A percentile compares a stretch with the other conserved stretches of the same genome.
phyloP scores from a whole-genome alignment of 2,888 invertebrate genomes.

The Reticulitermes lucifugus region DNA sequence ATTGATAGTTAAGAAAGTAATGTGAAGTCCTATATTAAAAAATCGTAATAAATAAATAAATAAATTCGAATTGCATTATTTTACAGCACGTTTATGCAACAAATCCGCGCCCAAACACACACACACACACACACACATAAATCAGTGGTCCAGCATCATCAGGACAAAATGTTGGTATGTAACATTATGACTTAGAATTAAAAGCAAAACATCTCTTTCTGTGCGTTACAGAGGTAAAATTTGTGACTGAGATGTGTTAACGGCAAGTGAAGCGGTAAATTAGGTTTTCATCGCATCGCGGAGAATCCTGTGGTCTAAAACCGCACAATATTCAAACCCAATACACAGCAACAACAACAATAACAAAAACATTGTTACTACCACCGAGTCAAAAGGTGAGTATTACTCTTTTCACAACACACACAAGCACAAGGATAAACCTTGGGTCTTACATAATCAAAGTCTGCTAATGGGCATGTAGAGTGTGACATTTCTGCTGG shows the following conservation, averaged over 20 bases:
- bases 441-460: neutral
- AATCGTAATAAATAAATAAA: too few species aligned
- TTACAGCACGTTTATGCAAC: too few species aligned
- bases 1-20: too few species aligned
- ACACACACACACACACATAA: neutral
- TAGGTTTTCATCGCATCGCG: constrained; percentile 32
- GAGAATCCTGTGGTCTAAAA: neutral
- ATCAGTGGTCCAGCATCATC: neutral
- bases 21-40: too few species aligned
- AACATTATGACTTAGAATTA: neutral
- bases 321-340: constrained; percentile 8
- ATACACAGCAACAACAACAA: neutral
- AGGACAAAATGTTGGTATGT: neutral
- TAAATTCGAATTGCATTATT: too few species aligned
- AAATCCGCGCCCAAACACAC: too few species aligned
- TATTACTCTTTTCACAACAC: constrained; percentile 25
- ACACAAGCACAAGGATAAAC: neutral
- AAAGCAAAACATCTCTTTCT: neutral
- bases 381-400: constrained; percentile 25
- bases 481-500: constrained; percentile 7
- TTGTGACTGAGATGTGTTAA: neutral
- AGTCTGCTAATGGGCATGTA: constrained; percentile 27
- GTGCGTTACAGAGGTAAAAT: constrained; percentile 10
- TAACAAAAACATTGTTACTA: neutral
- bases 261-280: constrained; percentile 40